These are phyloP conservation scores for Philopedon plagiatum DNA, from an alignment of 2,888 invertebrate species.

Conservation along the genomic window DNA sequence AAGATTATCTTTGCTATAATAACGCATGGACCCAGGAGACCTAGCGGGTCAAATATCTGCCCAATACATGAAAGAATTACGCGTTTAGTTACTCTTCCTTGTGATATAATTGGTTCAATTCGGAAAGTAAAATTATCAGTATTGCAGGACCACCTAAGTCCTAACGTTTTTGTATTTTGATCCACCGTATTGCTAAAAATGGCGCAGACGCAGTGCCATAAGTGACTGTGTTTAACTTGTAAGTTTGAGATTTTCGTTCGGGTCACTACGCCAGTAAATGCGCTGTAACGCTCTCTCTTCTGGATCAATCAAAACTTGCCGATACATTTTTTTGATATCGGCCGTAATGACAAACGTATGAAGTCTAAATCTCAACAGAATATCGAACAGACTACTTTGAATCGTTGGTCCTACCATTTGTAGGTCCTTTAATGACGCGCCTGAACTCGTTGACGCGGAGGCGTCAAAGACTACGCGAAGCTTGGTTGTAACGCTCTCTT, in stretches of 20 bases:
- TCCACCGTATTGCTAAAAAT: constrained; percentile 39
- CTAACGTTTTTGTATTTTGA: constrained; percentile 11
- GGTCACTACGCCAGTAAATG: constrained; percentile 4
- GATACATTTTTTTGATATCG: constrained; percentile 38
- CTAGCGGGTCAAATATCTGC: constrained; percentile 22
- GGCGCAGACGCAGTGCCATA: constrained; percentile 44
- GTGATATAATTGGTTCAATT: background rate
- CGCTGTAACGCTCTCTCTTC: background rate
- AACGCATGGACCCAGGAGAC: constrained; percentile 4
- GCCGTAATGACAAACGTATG: background rate
- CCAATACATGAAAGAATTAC: constrained; percentile 1
- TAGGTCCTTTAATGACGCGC: constrained; percentile 19
- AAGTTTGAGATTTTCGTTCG: background rate
- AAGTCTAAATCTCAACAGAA: constrained; percentile 10
- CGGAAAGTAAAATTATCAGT: constrained; percentile 6
- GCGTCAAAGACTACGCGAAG: constrained; percentile 35
- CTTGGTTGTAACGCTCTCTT: constrained; percentile 5
- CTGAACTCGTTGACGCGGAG: background rate
- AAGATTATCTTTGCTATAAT: constrained; percentile 14
- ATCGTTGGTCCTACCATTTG: constrained; percentile 27
- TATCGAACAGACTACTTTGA: constrained; percentile 23
- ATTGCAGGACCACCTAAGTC: background rate
- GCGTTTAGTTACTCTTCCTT: constrained; percentile 9
- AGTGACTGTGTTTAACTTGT: constrained; percentile 31
- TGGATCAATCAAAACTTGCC: constrained; percentile 6